phyloP scores from a whole-genome alignment of 2,888 invertebrate genomes.

The Patella ulyssiponensis region DNA sequence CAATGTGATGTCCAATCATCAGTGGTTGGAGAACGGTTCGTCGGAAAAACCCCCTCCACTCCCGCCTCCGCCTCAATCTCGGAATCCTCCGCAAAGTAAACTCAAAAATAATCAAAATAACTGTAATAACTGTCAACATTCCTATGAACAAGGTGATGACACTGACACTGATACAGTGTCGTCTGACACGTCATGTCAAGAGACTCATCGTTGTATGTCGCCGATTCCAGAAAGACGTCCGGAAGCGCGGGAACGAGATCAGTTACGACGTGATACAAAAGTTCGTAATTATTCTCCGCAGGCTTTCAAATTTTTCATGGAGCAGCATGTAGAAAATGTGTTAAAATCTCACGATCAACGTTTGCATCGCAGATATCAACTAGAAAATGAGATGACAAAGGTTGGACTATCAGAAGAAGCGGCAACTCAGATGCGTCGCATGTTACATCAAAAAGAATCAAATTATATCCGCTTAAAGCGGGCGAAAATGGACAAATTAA shows the following conservation, averaged over 20 bases:
- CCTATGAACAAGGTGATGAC: slow-evolving; percentile 40
- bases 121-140: neutral
- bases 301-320: slow-evolving; percentile 99
- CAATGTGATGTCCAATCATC: slow-evolving; percentile 12
- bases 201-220: slow-evolving; percentile 75
- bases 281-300: slow-evolving; percentile 90
- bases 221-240: slow-evolving; percentile 94
- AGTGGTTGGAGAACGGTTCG: neutral
- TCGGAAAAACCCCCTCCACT: neutral
- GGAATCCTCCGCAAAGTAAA: slow-evolving; percentile 3
- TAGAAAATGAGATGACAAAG: slow-evolving; percentile 97
- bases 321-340: slow-evolving; percentile 98
- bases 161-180: slow-evolving; percentile 53
- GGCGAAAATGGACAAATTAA: slow-evolving; percentile 98
- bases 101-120: neutral
- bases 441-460: slow-evolving; percentile 98
- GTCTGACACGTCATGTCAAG: slow-evolving; percentile 45
- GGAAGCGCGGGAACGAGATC: slow-evolving; percentile 83
- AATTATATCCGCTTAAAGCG: slow-evolving; percentile 96
- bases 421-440: slow-evolving; percentile 83
- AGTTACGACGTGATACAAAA: slow-evolving; percentile 90
- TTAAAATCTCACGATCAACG: slow-evolving; percentile 95
- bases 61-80: slow-evolving; percentile 18
- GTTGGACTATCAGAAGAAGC: slow-evolving; percentile 76
- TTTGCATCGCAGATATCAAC: slow-evolving; percentile 87